Percentiles rank a stretch among this genome's conserved stretches.
phyloP scores from a whole-genome alignment of 92 coral and sea anemone species.

The Zoanthus gigantus region DNA sequence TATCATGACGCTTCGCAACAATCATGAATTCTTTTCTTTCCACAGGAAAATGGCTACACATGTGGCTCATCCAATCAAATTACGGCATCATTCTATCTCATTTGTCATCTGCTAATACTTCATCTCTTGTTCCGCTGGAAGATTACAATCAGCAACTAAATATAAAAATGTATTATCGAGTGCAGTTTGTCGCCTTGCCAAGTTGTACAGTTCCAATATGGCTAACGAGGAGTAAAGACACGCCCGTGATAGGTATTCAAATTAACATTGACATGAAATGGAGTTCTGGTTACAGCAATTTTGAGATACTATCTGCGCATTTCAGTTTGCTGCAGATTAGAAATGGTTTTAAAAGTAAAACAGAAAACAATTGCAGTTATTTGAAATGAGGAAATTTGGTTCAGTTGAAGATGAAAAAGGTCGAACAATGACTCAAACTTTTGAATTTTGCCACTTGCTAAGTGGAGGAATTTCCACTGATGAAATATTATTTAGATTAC shows the following conservation, averaged over 20 bases:
- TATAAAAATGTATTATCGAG: neutral
- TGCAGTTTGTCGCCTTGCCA: no score
- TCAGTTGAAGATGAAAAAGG: no score
- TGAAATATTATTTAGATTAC: no score
- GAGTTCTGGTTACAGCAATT: neutral
- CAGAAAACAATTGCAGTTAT: no score
- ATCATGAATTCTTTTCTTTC: neutral
- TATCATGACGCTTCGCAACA: neutral
- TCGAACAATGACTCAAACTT: no score
- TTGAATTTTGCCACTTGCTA: no score
- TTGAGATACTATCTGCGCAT: neutral
- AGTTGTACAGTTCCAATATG: neutral
- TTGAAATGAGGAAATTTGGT: no score
- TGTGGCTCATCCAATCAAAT: conserved; percentile 23
- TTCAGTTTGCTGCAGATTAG: neutral
- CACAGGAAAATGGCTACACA: conserved; percentile 33
- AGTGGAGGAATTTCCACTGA: no score
- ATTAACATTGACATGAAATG: neutral
- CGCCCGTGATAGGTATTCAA: neutral
- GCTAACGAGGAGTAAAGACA: neutral
- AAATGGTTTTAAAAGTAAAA: no score
- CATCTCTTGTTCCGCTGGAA: neutral
- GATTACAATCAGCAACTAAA: conserved; percentile 1
- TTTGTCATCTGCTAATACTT: conserved; percentile 5
- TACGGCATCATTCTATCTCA: conserved; percentile 24